phyloP scores from a whole-genome alignment of 2,888 invertebrate species.

The Leptopilina myrica region DNA sequence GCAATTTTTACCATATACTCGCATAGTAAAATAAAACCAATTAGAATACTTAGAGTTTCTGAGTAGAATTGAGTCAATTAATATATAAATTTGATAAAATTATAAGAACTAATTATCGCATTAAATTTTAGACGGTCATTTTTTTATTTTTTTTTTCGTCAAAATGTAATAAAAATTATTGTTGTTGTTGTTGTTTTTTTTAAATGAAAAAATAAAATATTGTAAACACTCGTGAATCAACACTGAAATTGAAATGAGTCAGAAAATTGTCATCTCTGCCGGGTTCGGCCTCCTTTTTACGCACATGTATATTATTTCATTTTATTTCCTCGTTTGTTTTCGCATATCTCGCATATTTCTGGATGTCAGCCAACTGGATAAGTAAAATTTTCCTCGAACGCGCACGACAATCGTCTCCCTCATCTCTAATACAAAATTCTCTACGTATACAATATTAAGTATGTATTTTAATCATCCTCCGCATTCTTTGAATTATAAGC shows the following conservation, averaged over 20 bases:
- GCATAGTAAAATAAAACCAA: no score
- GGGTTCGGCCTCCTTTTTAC: neutral
- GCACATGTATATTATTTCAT: slow-evolving; percentile 45
- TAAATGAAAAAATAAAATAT: neutral
- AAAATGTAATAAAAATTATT: neutral
- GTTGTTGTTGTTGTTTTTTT: neutral
- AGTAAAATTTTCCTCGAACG: slow-evolving; percentile 21
- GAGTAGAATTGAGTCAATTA: no score
- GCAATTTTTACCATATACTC: no score
- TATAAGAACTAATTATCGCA: no score
- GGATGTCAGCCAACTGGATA: slow-evolving; percentile 36
- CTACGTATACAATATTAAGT: neutral
- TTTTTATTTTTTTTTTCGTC: no score
- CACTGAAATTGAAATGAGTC: slow-evolving; percentile 30
- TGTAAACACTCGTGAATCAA: slow-evolving; percentile 34
- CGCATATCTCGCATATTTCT: slow-evolving; percentile 21
- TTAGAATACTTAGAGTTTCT: no score
- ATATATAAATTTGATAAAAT: no score
- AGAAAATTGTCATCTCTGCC: slow-evolving; percentile 41
- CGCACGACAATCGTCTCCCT: slow-evolving; percentile 8
- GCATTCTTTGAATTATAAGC: neutral
- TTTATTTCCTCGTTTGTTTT: slow-evolving; percentile 51
- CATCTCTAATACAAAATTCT: slow-evolving; percentile 1
- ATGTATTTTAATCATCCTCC: slow-evolving; percentile 11
- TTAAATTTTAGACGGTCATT: no score